Evolutionary conservation across 2,888 invertebrate species (phyloP), one percentile per base, ranked within the genome.

Genomic region (Matsumyia berberina): DNA sequence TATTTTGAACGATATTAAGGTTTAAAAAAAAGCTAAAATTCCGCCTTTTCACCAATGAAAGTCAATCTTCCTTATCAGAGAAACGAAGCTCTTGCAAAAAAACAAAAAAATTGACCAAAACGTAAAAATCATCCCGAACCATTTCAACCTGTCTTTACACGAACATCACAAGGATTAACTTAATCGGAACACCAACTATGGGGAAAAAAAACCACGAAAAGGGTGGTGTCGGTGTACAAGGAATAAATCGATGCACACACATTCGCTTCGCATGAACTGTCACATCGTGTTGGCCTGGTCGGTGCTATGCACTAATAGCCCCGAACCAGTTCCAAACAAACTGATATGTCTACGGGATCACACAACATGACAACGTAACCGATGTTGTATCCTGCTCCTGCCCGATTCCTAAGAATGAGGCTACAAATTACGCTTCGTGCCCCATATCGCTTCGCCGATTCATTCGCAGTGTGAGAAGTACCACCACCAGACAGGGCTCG

Each of bases 341-440:
- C 53, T 53, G 42, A 60, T 72, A 60, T 19, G 72, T 60, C 39
- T 60, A 46, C 74, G 44, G 46, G 58, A 67, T 80, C 80, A 73
- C 44, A 60, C 53, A 66, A 74, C 73, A 80, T 80, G 80, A 80
- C 80, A 80, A 37, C 74, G 42, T 60, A 44, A 80, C 80, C 78
- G 57, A 64, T 79, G 64, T 57, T 57, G 49, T 72, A 70, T 79
- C 72, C 64, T 60, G 46, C 66, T 79, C 72, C 64, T 60, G 46
- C 66, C 53, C 37, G 55, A 62, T 49, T 29, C 29, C 33, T 44
- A 66, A 73, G 66, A 66, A 58, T 60, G 31, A 53, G 62, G 51
- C 51, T 35, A 62, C 73, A 67, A 74, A 80, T 67, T 58, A 39
- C 53, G 33, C 37, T 31, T 6, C 57, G 53, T 64, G 72, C 39